A percentile compares a stretch with the other conserved stretches of the same genome.
Conservation (phyloP, 2,888 invertebrate species). For the Drosophila falleni region DNA sequence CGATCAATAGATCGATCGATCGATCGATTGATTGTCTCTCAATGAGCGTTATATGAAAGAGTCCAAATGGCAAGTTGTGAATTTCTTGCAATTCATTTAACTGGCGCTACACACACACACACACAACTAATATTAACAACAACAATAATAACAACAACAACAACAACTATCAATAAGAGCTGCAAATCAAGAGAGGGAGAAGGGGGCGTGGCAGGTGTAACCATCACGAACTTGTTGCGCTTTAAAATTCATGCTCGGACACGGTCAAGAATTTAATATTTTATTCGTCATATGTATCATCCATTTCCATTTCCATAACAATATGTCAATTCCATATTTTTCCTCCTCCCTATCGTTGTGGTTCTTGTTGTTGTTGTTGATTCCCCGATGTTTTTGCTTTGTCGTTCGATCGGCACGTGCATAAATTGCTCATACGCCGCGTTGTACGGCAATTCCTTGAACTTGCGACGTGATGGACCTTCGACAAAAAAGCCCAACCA, state of each 20-base stretch:
- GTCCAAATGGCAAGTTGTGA: conserved; percentile 37
- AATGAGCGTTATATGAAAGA: conserved; percentile 41
- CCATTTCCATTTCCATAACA: conserved; percentile 4
- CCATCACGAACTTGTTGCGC: conserved; percentile 55
- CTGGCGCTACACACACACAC: conserved; percentile 54
- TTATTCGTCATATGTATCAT: conserved; percentile 3
- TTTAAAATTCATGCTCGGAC: conserved; percentile 35
- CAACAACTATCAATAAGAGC: conserved; percentile 51
- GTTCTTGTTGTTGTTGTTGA: conserved; percentile 1
- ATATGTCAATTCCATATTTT: neutral
- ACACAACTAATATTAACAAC: conserved; percentile 5
- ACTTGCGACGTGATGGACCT: conserved; percentile 45
- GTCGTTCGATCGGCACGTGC: conserved; percentile 60
- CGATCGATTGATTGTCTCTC: conserved; percentile 45
- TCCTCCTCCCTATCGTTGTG: neutral
- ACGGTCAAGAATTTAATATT: conserved; percentile 55
- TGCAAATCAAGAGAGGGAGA: conserved; percentile 32
- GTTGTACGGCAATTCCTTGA: conserved; percentile 57
- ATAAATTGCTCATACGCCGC: conserved; percentile 42
- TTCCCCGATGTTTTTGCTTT: neutral
- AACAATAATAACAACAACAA: conserved; percentile 22
- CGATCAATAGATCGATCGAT: conserved; percentile 28
- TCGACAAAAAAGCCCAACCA: conserved; percentile 4
- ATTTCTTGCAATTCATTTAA: conserved; percentile 70
- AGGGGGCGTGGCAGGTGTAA: conserved; percentile 53